Conservation (phyloP, 2,888 invertebrate genomes). For the Hecatera dysodea region DNA sequence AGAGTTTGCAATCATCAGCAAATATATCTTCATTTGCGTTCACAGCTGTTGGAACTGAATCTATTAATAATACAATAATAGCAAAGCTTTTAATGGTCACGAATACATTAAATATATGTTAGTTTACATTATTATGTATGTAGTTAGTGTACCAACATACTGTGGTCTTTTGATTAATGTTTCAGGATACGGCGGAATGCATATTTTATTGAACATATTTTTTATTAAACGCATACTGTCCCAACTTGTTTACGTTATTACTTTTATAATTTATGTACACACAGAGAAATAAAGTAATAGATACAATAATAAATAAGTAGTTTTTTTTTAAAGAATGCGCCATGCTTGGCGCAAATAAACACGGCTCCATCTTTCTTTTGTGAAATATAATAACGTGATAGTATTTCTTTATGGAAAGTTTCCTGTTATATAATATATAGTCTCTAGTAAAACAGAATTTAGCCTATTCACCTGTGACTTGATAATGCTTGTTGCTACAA, state of each 20-base stretch:
- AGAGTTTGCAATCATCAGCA: conserved; percentile 41
- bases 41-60: conserved; percentile 45
- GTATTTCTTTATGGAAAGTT: too few relatives aligned
- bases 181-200: neutral
- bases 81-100: conserved; percentile 38
- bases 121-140: conserved; percentile 27
- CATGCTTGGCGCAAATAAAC: too few relatives aligned
- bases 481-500: too few relatives aligned
- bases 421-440: too few relatives aligned
- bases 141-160: conserved; percentile 26
- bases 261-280: neutral
- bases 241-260: neutral
- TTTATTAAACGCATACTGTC: neutral
- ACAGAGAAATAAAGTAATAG: too few relatives aligned
- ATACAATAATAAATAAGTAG: too few relatives aligned
- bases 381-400: too few relatives aligned
- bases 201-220: neutral
- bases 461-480: too few relatives aligned
- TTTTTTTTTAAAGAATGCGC: too few relatives aligned
- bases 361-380: too few relatives aligned
- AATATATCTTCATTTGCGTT: conserved; percentile 49
- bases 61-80: conserved; percentile 51
- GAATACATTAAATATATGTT: conserved; percentile 36
- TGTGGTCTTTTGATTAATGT: conserved; percentile 29
- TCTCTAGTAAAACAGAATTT: too few relatives aligned